Evolutionary conservation across 2,888 invertebrate species (phyloP).

Genomic region (Caenorhabditis becei): DNA sequence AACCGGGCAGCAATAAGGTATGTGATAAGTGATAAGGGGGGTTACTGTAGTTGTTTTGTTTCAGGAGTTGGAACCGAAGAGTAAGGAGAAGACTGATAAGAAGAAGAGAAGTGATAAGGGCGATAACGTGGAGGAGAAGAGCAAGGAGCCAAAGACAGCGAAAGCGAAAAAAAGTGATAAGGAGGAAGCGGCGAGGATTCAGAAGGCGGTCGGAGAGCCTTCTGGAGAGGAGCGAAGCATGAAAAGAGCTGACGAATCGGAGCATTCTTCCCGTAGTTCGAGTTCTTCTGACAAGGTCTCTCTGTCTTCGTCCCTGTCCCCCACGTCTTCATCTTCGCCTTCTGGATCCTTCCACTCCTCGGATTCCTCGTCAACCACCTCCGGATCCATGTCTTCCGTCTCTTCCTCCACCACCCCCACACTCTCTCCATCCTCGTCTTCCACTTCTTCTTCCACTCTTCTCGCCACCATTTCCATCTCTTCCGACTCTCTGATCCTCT

Average conservation of each 20-base stretch:
- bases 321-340: constrained; percentile 9
- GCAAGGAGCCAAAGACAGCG: background rate
- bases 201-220: no score
- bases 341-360: background rate
- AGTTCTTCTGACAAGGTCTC: background rate
- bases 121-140: background rate
- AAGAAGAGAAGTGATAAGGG: background rate
- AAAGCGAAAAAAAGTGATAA: background rate
- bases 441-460: background rate
- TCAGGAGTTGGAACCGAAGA: background rate
- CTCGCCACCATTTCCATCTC: background rate
- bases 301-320: constrained; percentile 12
- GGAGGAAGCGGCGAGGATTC: background rate
- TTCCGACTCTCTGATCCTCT: constrained; percentile 7
- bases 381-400: no score
- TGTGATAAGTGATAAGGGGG: no score
- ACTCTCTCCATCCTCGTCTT: no score
- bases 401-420: no score
- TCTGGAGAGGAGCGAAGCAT: no score
- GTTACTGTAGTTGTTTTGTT: no score
- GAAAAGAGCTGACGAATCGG: no score
- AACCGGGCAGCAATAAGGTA: no score
- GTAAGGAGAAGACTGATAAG: constrained; percentile 8
- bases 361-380: no score
- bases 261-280: no score